Conservation (phyloP, 2,888 invertebrate species). For the Eurois occulta region DNA sequence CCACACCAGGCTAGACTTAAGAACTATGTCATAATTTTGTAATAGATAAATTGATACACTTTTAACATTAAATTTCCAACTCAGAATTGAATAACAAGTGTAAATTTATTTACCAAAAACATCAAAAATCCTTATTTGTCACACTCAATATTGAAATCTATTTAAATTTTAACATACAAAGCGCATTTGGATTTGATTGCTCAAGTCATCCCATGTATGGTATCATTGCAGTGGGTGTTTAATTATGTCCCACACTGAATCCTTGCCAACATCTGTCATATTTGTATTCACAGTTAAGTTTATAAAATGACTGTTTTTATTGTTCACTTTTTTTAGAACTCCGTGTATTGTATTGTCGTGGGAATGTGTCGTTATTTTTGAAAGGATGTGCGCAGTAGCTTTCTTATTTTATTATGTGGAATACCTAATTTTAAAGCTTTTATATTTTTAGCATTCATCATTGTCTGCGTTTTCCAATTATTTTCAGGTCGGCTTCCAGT, state of each 20-base stretch:
- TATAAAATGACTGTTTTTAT: conserved; percentile 5
- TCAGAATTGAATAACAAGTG: neutral
- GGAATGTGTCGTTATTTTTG: conserved; percentile 21
- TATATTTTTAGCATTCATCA: too few species aligned
- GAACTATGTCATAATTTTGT: neutral
- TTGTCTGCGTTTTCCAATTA: neutral
- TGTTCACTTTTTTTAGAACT: conserved; percentile 7
- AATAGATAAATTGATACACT: neutral
- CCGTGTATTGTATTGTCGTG: conserved; percentile 27
- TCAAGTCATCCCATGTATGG: conserved; percentile 34
- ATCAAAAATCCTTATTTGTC: conserved; percentile 21
- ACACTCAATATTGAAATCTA: neutral
- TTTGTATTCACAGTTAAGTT: conserved; percentile 25
- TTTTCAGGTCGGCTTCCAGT: neutral
- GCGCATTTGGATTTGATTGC: conserved; percentile 22
- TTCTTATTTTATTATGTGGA: conserved; percentile 8
- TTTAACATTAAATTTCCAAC: neutral
- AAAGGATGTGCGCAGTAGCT: conserved; percentile 14
- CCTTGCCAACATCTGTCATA: conserved; percentile 51
- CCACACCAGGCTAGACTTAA: neutral
- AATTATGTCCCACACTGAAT: conserved; percentile 55
- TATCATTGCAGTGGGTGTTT: conserved; percentile 40
- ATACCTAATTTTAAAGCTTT: neutral
- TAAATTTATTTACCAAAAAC: neutral
- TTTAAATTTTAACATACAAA: conserved; percentile 25